Evolutionary conservation across 2,888 invertebrate genomes (phyloP).

Genomic region (Lasioglossum leucozonium): DNA sequence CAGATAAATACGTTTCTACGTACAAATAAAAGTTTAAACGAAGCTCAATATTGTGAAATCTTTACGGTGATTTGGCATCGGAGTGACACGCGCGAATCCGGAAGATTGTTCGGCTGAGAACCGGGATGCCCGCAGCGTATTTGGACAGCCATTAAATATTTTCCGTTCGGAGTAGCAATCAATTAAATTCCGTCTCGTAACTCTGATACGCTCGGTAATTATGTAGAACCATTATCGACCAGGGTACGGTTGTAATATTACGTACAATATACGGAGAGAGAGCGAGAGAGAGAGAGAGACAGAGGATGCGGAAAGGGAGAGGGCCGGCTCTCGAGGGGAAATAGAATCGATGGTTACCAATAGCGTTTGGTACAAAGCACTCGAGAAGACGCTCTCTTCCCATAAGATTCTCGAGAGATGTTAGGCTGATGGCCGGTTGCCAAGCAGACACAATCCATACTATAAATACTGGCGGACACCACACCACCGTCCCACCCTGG

Average conservation of each 20-base stretch:
- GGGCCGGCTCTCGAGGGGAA: slow-evolving; percentile 9
- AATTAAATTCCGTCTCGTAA: not conserved
- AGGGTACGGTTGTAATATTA: not conserved
- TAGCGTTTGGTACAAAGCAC: slow-evolving; percentile 32
- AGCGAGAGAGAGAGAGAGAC: not conserved
- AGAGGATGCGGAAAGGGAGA: not conserved
- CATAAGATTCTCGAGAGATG: slow-evolving; percentile 61
- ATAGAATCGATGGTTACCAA: slow-evolving; percentile 50
- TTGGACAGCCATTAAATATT: not conserved
- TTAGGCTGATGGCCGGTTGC: slow-evolving; percentile 72
- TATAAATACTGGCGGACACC: slow-evolving; percentile 81
- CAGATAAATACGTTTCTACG: not conserved
- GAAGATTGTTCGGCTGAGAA: no score
- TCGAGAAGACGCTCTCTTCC: slow-evolving; percentile 45
- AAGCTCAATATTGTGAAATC: no score
- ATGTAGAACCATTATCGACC: not conserved
- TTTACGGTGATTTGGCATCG: no score
- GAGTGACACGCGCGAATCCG: no score
- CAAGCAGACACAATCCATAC: slow-evolving; percentile 83
- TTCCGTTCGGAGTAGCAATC: not conserved
- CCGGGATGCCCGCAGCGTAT: not conserved
- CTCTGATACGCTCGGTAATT: not conserved
- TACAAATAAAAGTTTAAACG: no score
- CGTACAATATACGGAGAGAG: not conserved
- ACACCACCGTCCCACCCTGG: slow-evolving; percentile 68